Evolutionary conservation across 2,797 vertebrate species (phyloP), one percentile per base, ranked within the genome.

Genomic region (Atherinosoma microstoma): DNA sequence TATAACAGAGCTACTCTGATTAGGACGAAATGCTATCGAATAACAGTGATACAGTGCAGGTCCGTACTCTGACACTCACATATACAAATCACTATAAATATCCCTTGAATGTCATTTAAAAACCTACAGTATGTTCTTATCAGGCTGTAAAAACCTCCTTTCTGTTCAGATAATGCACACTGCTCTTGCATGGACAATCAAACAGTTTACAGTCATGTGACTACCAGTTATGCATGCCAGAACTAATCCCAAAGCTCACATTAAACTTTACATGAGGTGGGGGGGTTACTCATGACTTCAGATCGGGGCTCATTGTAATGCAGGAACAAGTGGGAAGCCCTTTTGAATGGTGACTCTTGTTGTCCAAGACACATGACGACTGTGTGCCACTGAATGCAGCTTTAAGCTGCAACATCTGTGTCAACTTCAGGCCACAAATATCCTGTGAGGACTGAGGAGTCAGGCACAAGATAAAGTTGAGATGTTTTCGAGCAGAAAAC

Each of bases 261-360:
- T 75, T 51, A 3, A 64, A 64, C 68, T 79, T 78, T 63, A 69
- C 53, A 80, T 73, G 65, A 16, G 57, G 18, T 3, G 2, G 27
- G n/a, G 6, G 3, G 34, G 42, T 8, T 68, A 49, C 66, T 73
- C 70, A 69, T 82, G 86, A 66, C 76, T 81, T 81, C 47, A 73
- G 82, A 76, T 74, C 6, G 29, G 62, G 65, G 61, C 78, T 83
- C 36, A 87, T 82, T 90, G 80, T 78, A 34, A 84, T 84, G 75
- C 81, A 80, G 75, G 74, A 56, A 72, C 45, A 74, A 80, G 61
- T 69, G 54, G 38, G 57, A 30, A 47, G 62, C 42, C 58, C 64
- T 60, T 59, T 62, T 89, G 83, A 90, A 90, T 82, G 54, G 77
- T 42, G 70, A 63, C 82, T 80, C 40, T 90, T 91, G 90, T 93